These are phyloP conservation scores for Gallinago undulata DNA, from an alignment of 2,113 vertebrate genomes.

Conservation along the genomic window DNA sequence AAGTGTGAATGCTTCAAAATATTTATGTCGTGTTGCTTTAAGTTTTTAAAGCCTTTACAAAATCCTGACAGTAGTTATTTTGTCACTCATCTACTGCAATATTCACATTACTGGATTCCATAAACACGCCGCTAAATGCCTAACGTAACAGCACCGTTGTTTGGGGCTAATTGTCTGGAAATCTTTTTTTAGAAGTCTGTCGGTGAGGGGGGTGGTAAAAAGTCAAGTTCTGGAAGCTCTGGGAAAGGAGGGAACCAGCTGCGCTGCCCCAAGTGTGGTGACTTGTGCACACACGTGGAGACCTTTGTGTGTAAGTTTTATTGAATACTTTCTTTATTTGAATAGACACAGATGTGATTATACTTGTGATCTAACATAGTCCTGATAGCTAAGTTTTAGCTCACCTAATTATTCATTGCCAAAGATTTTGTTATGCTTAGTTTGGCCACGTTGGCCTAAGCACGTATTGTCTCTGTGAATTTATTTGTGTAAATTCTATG, in stretches of 20 bases:
- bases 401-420: background rate
- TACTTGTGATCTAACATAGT: background rate
- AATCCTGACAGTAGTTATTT: background rate
- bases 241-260: constrained; percentile 94
- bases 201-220: constrained; percentile 81
- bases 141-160: background rate
- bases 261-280: constrained; percentile 95
- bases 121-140: background rate
- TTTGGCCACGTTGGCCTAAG: background rate
- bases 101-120: background rate
- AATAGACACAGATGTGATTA: background rate
- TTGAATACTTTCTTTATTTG: background rate
- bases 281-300: constrained; percentile 95
- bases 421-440: background rate
- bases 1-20: background rate
- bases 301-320: constrained; percentile 95
- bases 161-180: constrained; percentile 31
- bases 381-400: background rate
- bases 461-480: background rate
- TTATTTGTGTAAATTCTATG: background rate
- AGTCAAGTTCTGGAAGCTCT: constrained; percentile 85
- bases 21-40: accelerated
- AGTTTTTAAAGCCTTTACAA: background rate
- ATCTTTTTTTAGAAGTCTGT: constrained; percentile 81
- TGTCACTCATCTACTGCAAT: background rate